A percentile compares a stretch with the other conserved stretches of the same genome.
Evolutionary conservation across 2,888 invertebrate genomes (phyloP).

Genomic region (Ormyrus nitidulus): DNA sequence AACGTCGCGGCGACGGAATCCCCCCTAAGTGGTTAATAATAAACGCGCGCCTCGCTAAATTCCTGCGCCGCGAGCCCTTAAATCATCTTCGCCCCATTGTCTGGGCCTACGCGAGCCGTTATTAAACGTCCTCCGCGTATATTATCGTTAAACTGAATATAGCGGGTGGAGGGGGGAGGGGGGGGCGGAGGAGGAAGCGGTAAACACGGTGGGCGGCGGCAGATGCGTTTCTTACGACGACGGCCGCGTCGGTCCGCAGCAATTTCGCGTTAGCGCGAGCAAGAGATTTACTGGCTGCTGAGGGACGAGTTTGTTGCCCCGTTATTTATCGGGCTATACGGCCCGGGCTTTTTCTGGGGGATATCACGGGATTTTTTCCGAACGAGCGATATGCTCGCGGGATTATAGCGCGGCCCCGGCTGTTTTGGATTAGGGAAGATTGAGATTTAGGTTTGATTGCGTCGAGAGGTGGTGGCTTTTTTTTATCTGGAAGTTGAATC

Average conservation of each 20-base stretch:
- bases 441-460: too few relatives aligned
- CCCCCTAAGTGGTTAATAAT: conserved; percentile 44
- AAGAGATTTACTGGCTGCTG: conserved; percentile 37
- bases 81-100: conserved; percentile 47
- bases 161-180: background rate
- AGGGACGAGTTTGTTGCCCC: background rate
- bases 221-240: conserved; percentile 11
- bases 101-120: conserved; percentile 27
- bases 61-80: conserved; percentile 13
- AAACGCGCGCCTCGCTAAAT: conserved; percentile 10
- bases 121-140: conserved; percentile 52
- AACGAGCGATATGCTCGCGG: too few relatives aligned
- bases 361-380: too few relatives aligned
- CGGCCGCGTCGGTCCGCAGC: conserved; percentile 6
- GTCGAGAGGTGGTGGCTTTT: too few relatives aligned
- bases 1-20: background rate
- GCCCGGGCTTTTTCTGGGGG: too few relatives aligned
- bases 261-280: conserved; percentile 11
- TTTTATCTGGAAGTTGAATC: too few relatives aligned
- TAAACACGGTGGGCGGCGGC: conserved; percentile 10
- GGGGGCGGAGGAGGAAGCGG: background rate
- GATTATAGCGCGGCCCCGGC: too few relatives aligned
- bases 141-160: conserved; percentile 51
- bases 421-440: too few relatives aligned
- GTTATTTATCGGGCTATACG: conserved; percentile 5